Base-by-base conservation (phyloP, 2,888 invertebrate species). In the Dicranocentrus wangi region DNA sequence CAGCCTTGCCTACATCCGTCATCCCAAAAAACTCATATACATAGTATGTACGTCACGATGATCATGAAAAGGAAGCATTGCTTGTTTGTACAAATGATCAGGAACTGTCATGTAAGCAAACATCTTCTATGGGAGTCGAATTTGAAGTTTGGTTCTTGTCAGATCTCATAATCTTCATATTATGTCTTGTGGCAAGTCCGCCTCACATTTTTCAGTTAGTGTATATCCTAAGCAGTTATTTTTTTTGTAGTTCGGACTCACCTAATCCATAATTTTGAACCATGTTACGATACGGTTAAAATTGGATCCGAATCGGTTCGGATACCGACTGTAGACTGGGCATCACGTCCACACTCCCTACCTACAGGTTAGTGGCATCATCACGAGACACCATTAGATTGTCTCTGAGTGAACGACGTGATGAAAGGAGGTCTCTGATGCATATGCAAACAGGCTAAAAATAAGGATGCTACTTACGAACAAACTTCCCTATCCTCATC, bases 391-490 rank as follows among this genome's bases (percentile, higher is more conserved):
- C n/a, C n/a, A 58, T 53, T 66, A 43, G 70, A 78, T 70, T 78
- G 61, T 63, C 51, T 65, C 25, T 70, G 47, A 68, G 76, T 68
- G 27, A 68, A 70, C 70, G 63, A 77, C 51, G 63, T 78, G 65
- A 63, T 78, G 78, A 78, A 78, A 78, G 63, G 77, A 77, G 70
- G 78, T 70, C 78, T 78, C 70, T 78, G 51, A 77, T 69, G 55
- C 55, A 55, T 55, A 7, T 32, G 65, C 69, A 69, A n/a, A 70
- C 19, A 28, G 39, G 27, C 78, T 78, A 78, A 78, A 78, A 78
- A 78, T 78, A 78, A 78, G 70, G 68, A 60, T 61, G 61, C 43
- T 19, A 7, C 3, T n/a, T 10, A 23, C 21, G 19, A 19, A 55
- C 39, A 39, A 39, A 7, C 8, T 13, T 39, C 39, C 39, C 8